phyloP scores from a whole-genome alignment of 2,888 invertebrate genomes.

The Portevinia maculata region DNA sequence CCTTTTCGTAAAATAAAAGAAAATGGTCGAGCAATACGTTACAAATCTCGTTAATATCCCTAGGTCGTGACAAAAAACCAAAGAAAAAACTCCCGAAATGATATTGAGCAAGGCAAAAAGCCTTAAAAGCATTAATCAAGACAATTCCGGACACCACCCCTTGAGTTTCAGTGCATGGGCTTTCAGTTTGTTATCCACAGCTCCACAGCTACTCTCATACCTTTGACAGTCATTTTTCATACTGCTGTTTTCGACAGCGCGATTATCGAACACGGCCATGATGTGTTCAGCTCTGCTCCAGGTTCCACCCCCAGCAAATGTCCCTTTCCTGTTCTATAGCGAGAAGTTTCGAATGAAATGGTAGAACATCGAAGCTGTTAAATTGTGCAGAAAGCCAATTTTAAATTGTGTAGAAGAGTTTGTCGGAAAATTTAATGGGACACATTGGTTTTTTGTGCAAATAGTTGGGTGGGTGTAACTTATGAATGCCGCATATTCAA shows the following conservation, averaged over 20 bases:
- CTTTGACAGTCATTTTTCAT: slow-evolving; percentile 72
- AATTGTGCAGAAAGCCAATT: slow-evolving; percentile 61
- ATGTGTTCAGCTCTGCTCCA: slow-evolving; percentile 48
- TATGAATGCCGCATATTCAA: slow-evolving; percentile 16
- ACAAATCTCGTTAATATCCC: slow-evolving; percentile 72
- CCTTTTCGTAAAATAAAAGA: slow-evolving; percentile 66
- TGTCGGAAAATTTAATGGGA: slow-evolving; percentile 56
- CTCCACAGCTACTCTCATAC: slow-evolving; percentile 30
- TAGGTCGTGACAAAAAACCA: slow-evolving; percentile 54
- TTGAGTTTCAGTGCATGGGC: slow-evolving; percentile 3
- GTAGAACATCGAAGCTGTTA: slow-evolving; percentile 35
- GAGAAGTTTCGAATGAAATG: slow-evolving; percentile 19
- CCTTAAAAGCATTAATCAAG: slow-evolving; percentile 72
- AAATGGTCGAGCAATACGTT: slow-evolving; percentile 62
- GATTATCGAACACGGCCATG: slow-evolving; percentile 71
- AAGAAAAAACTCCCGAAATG: slow-evolving; percentile 36
- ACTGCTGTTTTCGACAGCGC: slow-evolving; percentile 72
- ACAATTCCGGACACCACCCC: slow-evolving; percentile 45
- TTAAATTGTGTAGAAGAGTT: slow-evolving; percentile 57
- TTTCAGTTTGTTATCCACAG: background rate
- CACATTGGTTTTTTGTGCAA: slow-evolving; percentile 18
- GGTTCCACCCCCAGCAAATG: background rate
- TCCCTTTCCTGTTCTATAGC: background rate
- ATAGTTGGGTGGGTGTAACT: background rate
- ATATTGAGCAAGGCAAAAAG: slow-evolving; percentile 61